phyloP scores from a whole-genome alignment of 2,113 vertebrate genomes.

The Erythrocercus mccallii region DNA sequence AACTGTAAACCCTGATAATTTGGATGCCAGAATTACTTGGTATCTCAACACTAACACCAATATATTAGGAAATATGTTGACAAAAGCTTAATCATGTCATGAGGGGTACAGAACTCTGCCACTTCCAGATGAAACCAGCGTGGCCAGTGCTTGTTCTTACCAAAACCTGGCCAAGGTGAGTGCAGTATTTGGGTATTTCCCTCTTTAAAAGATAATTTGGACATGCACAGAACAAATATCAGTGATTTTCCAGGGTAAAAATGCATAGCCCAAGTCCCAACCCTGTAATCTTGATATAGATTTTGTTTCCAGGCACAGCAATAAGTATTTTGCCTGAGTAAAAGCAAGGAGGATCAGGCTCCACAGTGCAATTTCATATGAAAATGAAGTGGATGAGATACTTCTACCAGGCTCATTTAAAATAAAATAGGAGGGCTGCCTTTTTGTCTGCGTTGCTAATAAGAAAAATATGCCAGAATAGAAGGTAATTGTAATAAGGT shows the following conservation, averaged over 20 bases:
- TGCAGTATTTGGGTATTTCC: background rate
- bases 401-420: slow-evolving; percentile 45
- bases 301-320: background rate
- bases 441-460: slow-evolving; percentile 52
- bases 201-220: background rate
- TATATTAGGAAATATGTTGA: background rate
- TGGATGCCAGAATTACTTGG: background rate
- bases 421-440: slow-evolving; percentile 48
- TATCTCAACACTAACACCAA: background rate
- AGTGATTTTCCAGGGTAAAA: background rate
- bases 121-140: background rate
- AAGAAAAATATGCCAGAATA: slow-evolving; percentile 61
- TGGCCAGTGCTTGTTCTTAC: background rate
- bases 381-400: slow-evolving; percentile 58
- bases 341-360: background rate
- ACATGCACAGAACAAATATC: background rate
- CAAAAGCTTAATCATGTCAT: background rate
- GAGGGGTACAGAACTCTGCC: background rate
- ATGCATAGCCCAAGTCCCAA: background rate
- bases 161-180: slow-evolving; percentile 43
- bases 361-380: slow-evolving; percentile 33
- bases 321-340: background rate
- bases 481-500: slow-evolving; percentile 65
- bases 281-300: background rate
- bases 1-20: background rate